A percentile compares a stretch with the other conserved stretches of the same genome.
phyloP scores from a whole-genome alignment of 2,113 vertebrate species.

The Corythornis cristatus region DNA sequence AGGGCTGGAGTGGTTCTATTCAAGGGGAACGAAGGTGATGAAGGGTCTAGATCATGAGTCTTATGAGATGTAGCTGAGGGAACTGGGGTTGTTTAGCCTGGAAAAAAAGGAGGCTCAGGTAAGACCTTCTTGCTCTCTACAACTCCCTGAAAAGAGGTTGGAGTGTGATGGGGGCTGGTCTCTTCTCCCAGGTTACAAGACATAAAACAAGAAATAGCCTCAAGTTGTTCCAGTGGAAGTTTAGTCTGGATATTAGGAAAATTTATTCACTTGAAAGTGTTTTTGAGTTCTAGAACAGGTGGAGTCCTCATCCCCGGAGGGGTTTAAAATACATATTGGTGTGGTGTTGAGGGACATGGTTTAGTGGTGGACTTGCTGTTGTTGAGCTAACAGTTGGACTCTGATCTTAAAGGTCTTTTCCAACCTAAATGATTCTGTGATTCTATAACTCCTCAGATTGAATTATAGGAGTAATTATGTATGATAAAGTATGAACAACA shows the following conservation, averaged over 20 bases:
- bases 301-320: background rate
- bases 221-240: no score
- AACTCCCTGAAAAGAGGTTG: background rate
- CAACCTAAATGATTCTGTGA: background rate
- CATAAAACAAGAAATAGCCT: background rate
- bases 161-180: background rate
- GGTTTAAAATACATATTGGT: background rate
- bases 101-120: background rate
- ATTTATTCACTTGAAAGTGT: background rate
- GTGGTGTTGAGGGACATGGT: background rate
- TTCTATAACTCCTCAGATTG: background rate
- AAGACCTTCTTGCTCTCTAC: background rate
- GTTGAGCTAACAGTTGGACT: background rate
- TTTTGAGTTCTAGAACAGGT: background rate
- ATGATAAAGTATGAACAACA: background rate
- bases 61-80: background rate
- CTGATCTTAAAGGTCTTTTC: background rate
- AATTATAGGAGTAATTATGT: background rate
- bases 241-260: background rate
- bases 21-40: background rate
- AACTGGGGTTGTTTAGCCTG: background rate
- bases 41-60: background rate
- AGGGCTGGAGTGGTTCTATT: background rate
- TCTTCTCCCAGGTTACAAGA: background rate
- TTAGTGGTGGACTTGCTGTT: background rate